Base-by-base conservation (phyloP, 2,797 vertebrate genomes). In the Passerculus sandwichensis region DNA sequence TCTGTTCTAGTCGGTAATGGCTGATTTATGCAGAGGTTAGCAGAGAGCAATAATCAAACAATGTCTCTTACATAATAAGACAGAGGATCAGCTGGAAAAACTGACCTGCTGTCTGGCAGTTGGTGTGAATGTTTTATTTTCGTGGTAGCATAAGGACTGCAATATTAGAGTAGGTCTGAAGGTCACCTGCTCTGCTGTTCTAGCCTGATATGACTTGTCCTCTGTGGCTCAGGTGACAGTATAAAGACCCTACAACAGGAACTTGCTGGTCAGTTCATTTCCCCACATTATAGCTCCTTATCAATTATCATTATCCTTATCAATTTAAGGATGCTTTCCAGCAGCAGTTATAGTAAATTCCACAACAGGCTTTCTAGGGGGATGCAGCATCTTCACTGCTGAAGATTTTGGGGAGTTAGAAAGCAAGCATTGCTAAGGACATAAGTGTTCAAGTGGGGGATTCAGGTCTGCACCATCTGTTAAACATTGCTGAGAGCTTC, bases 21-120 rank as follows among this genome's bases (percentile, higher is more conserved):
- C 60, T 93, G 81, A 91, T 94, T 93, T 91, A 91, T 95, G 93
- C 76, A 78, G 67, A 74, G 66, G 86, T 80, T 76, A 87, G 62
- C 40, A 65, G 61, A 73, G 75, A 85, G 64, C 85, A 74, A 25
- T 83, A 89, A 88, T 77, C 64, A 93, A 23, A 51, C 76, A 64
- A 19, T 66, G 13, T 66, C 30, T 91, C 78, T 94, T 93, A 84
- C 32, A 54, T 89, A 94, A 65, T 54, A 74, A 78, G 88, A 78
- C 65, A 81, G 77, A 89, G 34, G 78, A 93, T 92, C 75, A 77
- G 54, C 88, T 94, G 94, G 80, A 88, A 91, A 88, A 89, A 77
- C 65, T 77, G 93, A 91, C 70, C 73, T 71, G 61, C 73, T 91
- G 22, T 64, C 85, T 80, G 88, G 66, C 15, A 21, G 5, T 50